A percentile compares a stretch with the other conserved stretches of the same genome.
phyloP scores from a whole-genome alignment of 2,888 invertebrate species.

The Yponomeuta evonymella region DNA sequence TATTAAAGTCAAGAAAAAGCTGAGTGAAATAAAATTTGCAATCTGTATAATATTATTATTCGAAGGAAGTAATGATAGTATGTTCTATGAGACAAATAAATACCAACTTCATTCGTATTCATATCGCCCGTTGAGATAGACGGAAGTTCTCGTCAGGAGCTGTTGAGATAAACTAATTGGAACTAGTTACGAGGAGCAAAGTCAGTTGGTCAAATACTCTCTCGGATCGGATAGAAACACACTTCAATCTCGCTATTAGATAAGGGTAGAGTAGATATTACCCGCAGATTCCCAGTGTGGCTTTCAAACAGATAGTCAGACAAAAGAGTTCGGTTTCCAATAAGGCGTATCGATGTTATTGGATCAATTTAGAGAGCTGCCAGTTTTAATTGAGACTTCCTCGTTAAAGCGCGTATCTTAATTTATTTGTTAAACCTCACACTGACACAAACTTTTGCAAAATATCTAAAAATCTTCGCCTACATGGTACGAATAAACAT shows the following conservation, averaged over 20 bases:
- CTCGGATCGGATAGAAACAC: conserved; percentile 11
- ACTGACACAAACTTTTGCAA: conserved; percentile 10
- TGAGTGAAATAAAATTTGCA: no score
- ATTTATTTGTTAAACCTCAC: conserved; percentile 15
- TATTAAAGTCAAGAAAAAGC: no score
- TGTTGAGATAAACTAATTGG: conserved; percentile 59
- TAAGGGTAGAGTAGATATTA: conserved; percentile 26
- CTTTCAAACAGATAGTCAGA: conserved; percentile 29
- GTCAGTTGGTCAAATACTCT: conserved; percentile 39
- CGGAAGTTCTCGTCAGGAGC: conserved; percentile 59
- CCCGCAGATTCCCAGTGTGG: conserved; percentile 31
- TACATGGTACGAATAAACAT: conserved; percentile 11
- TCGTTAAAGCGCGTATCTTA: conserved; percentile 29
- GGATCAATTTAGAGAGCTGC: conserved; percentile 48
- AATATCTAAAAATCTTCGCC: background rate
- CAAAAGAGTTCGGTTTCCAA: conserved; percentile 41
- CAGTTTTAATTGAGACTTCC: conserved; percentile 50
- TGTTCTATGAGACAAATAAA: background rate
- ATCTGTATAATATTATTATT: no score
- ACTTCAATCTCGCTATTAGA: conserved; percentile 14
- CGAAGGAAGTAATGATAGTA: no score
- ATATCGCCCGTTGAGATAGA: conserved; percentile 24
- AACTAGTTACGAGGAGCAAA: conserved; percentile 45
- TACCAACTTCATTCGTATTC: background rate
- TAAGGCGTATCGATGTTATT: conserved; percentile 42